phyloP scores from a whole-genome alignment of 2,888 invertebrate species.

The Watsonalla cultraria region DNA sequence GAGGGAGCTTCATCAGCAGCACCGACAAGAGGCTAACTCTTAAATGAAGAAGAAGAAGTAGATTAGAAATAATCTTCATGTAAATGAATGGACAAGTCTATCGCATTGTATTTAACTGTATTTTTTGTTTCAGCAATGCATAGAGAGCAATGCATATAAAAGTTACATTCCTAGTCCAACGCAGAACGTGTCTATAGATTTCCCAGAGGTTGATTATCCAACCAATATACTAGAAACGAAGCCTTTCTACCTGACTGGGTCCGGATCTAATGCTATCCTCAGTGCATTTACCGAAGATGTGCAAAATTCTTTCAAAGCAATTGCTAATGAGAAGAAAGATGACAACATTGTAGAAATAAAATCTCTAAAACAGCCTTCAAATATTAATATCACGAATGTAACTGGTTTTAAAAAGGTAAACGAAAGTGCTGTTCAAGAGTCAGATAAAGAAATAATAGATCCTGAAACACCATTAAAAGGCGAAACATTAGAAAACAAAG shows the following conservation, averaged over 20 bases:
- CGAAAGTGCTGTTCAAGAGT: too few species aligned
- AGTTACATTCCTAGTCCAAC: conserved; percentile 5
- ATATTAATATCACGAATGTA: too few species aligned
- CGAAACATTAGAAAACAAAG: too few species aligned
- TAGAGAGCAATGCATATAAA: conserved; percentile 14
- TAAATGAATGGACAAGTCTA: too few species aligned
- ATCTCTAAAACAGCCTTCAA: neutral
- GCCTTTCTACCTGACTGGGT: conserved; percentile 42
- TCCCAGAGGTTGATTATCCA: conserved; percentile 43
- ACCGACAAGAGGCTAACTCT: too few species aligned
- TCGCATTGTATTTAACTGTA: too few species aligned
- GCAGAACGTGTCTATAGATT: conserved; percentile 19
- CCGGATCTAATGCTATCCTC: conserved; percentile 22
- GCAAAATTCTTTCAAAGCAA: conserved; percentile 29
- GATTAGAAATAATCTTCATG: too few species aligned
- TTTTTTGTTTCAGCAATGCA: neutral
- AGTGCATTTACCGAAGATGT: conserved; percentile 48
- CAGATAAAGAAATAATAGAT: too few species aligned
- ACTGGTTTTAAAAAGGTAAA: too few species aligned
- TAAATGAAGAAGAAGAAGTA: too few species aligned
- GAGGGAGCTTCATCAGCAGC: too few species aligned
- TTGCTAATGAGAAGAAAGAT: neutral
- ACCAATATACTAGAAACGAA: conserved; percentile 38
- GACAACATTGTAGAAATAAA: neutral
- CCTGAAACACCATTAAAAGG: too few species aligned